phyloP scores from a whole-genome alignment of 2,797 vertebrate genomes.

The Coranthus polyacanthus region DNA sequence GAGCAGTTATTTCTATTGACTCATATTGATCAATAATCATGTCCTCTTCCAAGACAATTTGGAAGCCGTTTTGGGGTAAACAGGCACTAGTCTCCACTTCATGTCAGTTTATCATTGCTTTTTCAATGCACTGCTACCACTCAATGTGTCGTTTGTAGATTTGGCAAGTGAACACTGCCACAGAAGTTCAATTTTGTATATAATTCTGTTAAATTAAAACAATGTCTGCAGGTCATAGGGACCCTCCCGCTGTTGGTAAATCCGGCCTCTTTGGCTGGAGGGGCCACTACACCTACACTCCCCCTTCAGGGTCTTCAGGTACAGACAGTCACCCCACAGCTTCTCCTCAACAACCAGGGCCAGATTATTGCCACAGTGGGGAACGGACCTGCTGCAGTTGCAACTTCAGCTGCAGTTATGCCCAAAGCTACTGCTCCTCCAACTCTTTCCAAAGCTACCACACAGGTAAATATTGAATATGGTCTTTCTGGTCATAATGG shows the following conservation, averaged over 20 bases:
- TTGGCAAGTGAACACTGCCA: not conserved
- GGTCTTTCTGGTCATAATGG: not conserved
- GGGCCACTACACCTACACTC: constrained; percentile 79
- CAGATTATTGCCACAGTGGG: constrained; percentile 95
- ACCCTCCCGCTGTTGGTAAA: constrained; percentile 93
- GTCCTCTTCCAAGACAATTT: not conserved
- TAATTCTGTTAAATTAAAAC: constrained; percentile 12
- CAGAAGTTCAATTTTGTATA: not conserved
- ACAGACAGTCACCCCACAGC: constrained; percentile 92
- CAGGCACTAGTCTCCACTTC: constrained; percentile 8
- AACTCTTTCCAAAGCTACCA: constrained; percentile 72
- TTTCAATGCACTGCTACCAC: constrained; percentile 3
- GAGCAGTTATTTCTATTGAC: not conserved
- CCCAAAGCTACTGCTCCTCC: constrained; percentile 83
- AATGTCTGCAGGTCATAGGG: constrained; percentile 89
- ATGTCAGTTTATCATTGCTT: constrained; percentile 22
- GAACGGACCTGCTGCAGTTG: constrained; percentile 81
- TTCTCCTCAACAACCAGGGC: constrained; percentile 94
- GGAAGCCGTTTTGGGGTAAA: not conserved
- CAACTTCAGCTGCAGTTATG: constrained; percentile 82
- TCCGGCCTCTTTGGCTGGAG: constrained; percentile 86
- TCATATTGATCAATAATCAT: constrained; percentile 12
- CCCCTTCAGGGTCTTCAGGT: constrained; percentile 89
- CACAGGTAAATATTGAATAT: constrained; percentile 71
- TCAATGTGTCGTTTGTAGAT: not conserved